These are phyloP conservation scores for Lepidurus apus DNA, from an alignment of 1,140 invertebrate genomes.

Conservation along the genomic window DNA sequence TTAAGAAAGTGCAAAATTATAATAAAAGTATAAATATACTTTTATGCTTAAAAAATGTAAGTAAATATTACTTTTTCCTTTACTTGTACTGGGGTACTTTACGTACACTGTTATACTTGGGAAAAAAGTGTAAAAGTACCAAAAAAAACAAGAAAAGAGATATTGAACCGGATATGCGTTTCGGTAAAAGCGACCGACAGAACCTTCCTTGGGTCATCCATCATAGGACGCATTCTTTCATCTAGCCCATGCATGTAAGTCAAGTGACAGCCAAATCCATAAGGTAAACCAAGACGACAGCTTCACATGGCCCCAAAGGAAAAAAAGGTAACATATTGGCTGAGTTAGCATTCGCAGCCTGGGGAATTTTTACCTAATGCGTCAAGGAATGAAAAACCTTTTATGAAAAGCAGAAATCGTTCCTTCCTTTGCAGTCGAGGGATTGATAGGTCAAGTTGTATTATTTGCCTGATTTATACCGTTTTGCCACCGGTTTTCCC, in stretches of 20 bases:
- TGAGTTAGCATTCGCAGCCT: not conserved
- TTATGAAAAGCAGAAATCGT: not conserved
- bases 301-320: not conserved
- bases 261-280: conserved; percentile 14
- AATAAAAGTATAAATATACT: too few species aligned
- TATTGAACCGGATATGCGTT: not conserved
- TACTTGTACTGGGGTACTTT: too few species aligned
- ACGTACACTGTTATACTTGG: too few species aligned
- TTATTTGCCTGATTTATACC: not conserved
- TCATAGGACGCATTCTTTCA: conserved; percentile 14
- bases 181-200: not conserved
- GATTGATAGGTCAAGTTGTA: conserved; percentile 19
- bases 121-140: too few species aligned
- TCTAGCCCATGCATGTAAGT: not conserved
- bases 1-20: too few species aligned
- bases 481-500: not conserved
- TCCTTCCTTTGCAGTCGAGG: not conserved
- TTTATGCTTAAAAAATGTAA: too few species aligned
- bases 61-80: too few species aligned
- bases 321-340: not conserved
- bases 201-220: not conserved
- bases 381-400: not conserved
- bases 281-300: not conserved
- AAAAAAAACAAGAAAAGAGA: not conserved
- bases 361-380: not conserved